These are phyloP conservation scores for Nerophis ophidion DNA, from an alignment of 2,113 vertebrate species.

Conservation along the genomic window DNA sequence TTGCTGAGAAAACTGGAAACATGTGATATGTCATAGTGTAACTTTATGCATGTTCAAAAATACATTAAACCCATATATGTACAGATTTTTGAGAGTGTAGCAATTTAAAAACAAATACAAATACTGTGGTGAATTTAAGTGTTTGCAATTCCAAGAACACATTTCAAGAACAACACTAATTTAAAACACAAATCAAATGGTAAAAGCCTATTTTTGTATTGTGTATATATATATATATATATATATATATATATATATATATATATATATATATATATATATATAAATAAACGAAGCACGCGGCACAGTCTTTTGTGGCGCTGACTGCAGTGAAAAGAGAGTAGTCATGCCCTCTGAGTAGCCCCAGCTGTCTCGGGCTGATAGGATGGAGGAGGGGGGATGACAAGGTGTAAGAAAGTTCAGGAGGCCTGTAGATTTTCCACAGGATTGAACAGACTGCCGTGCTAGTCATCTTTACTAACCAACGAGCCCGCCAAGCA, in stretches of 20 bases:
- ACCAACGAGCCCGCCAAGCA: constrained; percentile 64
- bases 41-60: too few relatives aligned
- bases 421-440: constrained; percentile 49
- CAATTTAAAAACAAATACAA: too few relatives aligned
- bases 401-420: constrained; percentile 50
- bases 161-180: constrained; percentile 14
- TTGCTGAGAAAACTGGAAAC: too few relatives aligned
- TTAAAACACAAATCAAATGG: constrained; percentile 33
- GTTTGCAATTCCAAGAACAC: not conserved
- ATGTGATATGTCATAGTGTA: too few relatives aligned
- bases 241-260: too few relatives aligned
- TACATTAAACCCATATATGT: too few relatives aligned
- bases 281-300: constrained; percentile 6
- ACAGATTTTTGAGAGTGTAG: too few relatives aligned
- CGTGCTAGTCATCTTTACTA: constrained; percentile 79
- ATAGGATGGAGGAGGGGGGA: constrained; percentile 66
- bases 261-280: too few relatives aligned
- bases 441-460: constrained; percentile 79
- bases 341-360: constrained; percentile 84
- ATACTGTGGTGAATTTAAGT: too few relatives aligned
- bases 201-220: not conserved
- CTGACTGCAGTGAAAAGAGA: constrained; percentile 85
- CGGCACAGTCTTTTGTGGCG: constrained; percentile 40
- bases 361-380: constrained; percentile 89
- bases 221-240: too few relatives aligned